A percentile compares a stretch with the other conserved stretches of the same genome.
Conservation (phyloP, 2,888 invertebrate genomes). For the Apotomis capreana region DNA sequence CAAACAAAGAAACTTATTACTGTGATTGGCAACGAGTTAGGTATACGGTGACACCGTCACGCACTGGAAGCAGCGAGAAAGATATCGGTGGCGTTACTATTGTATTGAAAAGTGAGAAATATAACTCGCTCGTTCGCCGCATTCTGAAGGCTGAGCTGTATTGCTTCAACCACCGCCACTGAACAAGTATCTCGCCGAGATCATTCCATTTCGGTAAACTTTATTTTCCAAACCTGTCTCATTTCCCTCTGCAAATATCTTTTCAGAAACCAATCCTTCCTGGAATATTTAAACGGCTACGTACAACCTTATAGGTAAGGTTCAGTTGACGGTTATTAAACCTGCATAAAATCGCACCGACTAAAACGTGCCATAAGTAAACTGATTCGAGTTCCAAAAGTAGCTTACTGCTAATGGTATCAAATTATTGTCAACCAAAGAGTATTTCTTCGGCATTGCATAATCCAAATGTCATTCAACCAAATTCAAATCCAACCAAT, state of each 20-base stretch:
- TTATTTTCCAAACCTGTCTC: no score
- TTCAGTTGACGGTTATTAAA: no score
- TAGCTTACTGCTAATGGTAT: slow-evolving; percentile 47
- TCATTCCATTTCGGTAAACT: no score
- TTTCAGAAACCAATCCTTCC: no score
- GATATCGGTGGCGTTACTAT: slow-evolving; percentile 13
- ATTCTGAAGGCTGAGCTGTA: no score
- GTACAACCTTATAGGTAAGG: no score
- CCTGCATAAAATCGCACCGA: neutral
- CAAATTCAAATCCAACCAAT: slow-evolving; percentile 18
- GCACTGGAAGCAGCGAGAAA: slow-evolving; percentile 22
- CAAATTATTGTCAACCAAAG: slow-evolving; percentile 50
- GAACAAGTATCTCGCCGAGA: no score
- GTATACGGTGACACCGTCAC: slow-evolving; percentile 23
- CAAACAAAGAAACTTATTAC: slow-evolving; percentile 40
- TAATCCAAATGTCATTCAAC: slow-evolving; percentile 30
- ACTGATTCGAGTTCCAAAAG: slow-evolving; percentile 6
- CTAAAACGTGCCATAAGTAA: neutral
- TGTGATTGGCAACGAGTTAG: slow-evolving; percentile 28
- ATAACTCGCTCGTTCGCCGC: neutral
- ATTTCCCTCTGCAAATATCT: no score
- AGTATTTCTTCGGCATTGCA: slow-evolving; percentile 32
- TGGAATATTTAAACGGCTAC: no score
- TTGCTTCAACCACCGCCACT: no score
- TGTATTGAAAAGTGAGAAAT: neutral